Conservation (phyloP, 2,113 vertebrate genomes). For the Jacana jacana region DNA sequence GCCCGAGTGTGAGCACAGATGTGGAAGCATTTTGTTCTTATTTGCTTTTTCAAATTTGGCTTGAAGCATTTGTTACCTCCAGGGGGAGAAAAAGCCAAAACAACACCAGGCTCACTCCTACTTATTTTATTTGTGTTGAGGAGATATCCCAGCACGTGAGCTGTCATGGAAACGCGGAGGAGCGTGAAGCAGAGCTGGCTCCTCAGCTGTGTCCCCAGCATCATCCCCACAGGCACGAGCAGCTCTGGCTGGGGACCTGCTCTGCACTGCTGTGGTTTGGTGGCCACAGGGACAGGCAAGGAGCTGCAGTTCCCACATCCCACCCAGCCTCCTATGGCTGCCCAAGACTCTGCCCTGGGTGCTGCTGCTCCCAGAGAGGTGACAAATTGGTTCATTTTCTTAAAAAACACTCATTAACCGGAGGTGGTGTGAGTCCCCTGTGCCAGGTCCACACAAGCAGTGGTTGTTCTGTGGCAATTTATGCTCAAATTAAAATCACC, state of each 20-base stretch:
- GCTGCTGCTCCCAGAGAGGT: background rate
- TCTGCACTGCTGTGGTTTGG: accelerated
- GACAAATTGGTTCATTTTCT: background rate
- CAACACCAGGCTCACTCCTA: background rate
- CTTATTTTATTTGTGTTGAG: background rate
- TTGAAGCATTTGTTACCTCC: background rate
- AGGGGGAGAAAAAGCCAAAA: background rate
- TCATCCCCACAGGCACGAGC: background rate
- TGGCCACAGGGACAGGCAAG: accelerated
- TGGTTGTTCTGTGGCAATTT: background rate
- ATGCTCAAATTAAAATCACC: background rate
- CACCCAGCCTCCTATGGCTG: background rate
- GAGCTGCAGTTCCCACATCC: background rate
- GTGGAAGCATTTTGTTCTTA: background rate
- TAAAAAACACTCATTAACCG: background rate
- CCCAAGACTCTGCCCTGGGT: accelerated
- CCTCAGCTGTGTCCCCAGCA: background rate
- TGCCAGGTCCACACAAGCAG: background rate
- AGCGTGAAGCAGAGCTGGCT: background rate
- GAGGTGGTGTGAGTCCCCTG: background rate
- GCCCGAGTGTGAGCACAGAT: background rate
- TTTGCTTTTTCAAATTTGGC: background rate
- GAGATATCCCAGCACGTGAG: background rate
- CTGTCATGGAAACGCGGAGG: background rate
- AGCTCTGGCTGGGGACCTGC: background rate